Percentiles rank a stretch among this genome's conserved stretches.
phyloP scores from a whole-genome alignment of 2,888 invertebrate genomes.

The Apotomis betuletana region DNA sequence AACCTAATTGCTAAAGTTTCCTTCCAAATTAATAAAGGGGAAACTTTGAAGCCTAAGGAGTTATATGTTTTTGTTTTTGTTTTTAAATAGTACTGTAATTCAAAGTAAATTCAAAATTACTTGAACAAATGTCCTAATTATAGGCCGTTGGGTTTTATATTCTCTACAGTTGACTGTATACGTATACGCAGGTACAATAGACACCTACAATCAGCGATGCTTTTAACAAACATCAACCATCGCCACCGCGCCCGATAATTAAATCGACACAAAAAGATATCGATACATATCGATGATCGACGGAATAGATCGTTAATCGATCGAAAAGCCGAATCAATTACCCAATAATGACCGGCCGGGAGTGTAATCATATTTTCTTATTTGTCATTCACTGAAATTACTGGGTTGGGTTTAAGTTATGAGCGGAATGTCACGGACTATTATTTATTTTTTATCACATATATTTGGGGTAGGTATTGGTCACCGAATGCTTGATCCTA shows the following conservation, averaged over 20 bases:
- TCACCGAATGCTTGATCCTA: too few relatives aligned
- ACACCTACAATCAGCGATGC: slow-evolving; percentile 4
- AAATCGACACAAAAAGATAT: slow-evolving; percentile 43
- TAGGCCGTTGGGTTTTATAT: too few relatives aligned
- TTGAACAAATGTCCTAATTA: too few relatives aligned
- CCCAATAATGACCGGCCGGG: slow-evolving; percentile 64
- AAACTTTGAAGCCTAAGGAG: too few relatives aligned
- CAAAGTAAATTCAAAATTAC: too few relatives aligned
- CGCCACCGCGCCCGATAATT: slow-evolving; percentile 40
- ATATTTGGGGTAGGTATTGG: too few relatives aligned
- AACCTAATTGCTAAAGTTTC: too few relatives aligned
- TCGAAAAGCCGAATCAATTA: slow-evolving; percentile 67
- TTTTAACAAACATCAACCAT: slow-evolving; percentile 37
- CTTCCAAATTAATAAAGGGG: too few relatives aligned
- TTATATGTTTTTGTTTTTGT: too few relatives aligned
- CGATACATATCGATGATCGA: slow-evolving; percentile 50
- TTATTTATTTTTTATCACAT: background rate
- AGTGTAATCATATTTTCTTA: slow-evolving; percentile 76
- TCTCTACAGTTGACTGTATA: too few relatives aligned
- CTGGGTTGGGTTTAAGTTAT: slow-evolving; percentile 52
- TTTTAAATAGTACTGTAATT: too few relatives aligned
- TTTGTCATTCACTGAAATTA: slow-evolving; percentile 81
- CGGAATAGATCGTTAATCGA: slow-evolving; percentile 62
- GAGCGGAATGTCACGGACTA: slow-evolving; percentile 7
- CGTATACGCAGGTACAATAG: background rate